phyloP scores from a whole-genome alignment of 2,888 invertebrate genomes.

The Dicycla oo region DNA sequence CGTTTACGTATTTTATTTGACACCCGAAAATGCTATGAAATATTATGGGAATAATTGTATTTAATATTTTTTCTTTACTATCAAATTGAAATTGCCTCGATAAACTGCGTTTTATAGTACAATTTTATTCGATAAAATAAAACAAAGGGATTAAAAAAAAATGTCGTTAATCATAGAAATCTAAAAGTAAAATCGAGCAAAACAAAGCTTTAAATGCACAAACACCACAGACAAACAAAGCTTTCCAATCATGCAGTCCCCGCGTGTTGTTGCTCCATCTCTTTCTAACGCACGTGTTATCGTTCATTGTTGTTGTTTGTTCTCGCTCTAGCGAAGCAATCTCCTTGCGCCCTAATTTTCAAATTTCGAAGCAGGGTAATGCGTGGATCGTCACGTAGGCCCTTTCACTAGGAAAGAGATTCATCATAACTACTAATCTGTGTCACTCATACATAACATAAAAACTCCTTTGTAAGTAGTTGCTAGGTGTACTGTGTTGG shows the following conservation, averaged over 20 bases:
- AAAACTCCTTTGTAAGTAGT: slow-evolving; percentile 11
- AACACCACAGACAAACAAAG: slow-evolving; percentile 28
- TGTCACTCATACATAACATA: slow-evolving; percentile 10
- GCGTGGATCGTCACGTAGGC: slow-evolving; percentile 60
- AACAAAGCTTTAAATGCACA: slow-evolving; percentile 17
- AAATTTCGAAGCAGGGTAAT: slow-evolving; percentile 44
- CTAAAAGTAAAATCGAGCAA: slow-evolving; percentile 20
- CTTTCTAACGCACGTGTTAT: slow-evolving; percentile 46
- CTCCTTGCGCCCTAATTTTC: slow-evolving; percentile 39
- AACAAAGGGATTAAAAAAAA: slow-evolving; percentile 1
- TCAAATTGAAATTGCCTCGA: background rate
- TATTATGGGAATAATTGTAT: background rate
- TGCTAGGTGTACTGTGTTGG: slow-evolving; percentile 11
- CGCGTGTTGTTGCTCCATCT: slow-evolving; percentile 72
- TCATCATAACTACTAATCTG: no score
- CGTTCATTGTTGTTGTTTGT: slow-evolving; percentile 64
- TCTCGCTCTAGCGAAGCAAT: slow-evolving; percentile 55
- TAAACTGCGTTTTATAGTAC: slow-evolving; percentile 5
- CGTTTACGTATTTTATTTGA: background rate
- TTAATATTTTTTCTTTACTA: background rate
- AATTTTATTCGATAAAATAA: background rate
- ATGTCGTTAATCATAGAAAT: slow-evolving; percentile 1
- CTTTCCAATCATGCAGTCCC: slow-evolving; percentile 60
- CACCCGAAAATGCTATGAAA: background rate
- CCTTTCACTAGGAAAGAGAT: slow-evolving; percentile 16